Evolutionary conservation across 2,797 vertebrate genomes (phyloP).

Genomic region (Anableps anableps): DNA sequence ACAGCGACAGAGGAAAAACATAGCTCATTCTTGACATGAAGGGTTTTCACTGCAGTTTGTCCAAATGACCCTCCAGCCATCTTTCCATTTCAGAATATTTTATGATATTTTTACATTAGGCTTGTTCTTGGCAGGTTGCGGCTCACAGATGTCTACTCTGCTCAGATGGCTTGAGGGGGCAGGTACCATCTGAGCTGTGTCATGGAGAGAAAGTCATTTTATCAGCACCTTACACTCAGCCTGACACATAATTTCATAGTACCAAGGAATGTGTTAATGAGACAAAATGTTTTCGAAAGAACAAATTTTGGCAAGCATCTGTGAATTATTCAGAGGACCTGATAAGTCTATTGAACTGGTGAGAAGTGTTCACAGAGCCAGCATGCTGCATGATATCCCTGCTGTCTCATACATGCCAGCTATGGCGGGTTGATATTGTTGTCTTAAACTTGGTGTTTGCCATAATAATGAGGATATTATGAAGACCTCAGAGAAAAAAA

Average conservation of each 20-base stretch:
- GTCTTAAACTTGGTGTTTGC: slow-evolving; percentile 27
- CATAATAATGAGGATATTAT: slow-evolving; percentile 33
- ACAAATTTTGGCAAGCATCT: slow-evolving; percentile 71
- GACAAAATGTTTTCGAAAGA: slow-evolving; percentile 77
- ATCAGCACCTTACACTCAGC: slow-evolving; percentile 77
- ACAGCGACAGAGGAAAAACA: slow-evolving; percentile 63
- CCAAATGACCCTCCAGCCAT: slow-evolving; percentile 65
- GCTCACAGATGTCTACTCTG: slow-evolving; percentile 81
- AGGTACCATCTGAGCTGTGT: slow-evolving; percentile 82
- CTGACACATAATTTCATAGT: slow-evolving; percentile 79
- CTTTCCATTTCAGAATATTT: slow-evolving; percentile 73
- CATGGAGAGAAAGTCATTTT: slow-evolving; percentile 78
- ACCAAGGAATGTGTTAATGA: slow-evolving; percentile 79
- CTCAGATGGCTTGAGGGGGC: slow-evolving; percentile 86
- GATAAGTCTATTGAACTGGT: slow-evolving; percentile 59
- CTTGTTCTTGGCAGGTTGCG: slow-evolving; percentile 79
- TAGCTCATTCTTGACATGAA: slow-evolving; percentile 58
- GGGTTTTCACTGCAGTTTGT: slow-evolving; percentile 48
- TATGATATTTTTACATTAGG: slow-evolving; percentile 73
- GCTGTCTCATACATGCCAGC: slow-evolving; percentile 42
- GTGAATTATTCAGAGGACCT: slow-evolving; percentile 72
- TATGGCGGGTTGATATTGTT: slow-evolving; percentile 24
- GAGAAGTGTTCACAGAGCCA: slow-evolving; percentile 46
- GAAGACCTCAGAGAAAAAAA: slow-evolving; percentile 9
- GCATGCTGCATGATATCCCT: slow-evolving; percentile 43